A percentile compares a stretch with the other conserved stretches of the same genome.
Evolutionary conservation across 2,888 invertebrate genomes (phyloP).

Genomic region (Lucinisca nassula): DNA sequence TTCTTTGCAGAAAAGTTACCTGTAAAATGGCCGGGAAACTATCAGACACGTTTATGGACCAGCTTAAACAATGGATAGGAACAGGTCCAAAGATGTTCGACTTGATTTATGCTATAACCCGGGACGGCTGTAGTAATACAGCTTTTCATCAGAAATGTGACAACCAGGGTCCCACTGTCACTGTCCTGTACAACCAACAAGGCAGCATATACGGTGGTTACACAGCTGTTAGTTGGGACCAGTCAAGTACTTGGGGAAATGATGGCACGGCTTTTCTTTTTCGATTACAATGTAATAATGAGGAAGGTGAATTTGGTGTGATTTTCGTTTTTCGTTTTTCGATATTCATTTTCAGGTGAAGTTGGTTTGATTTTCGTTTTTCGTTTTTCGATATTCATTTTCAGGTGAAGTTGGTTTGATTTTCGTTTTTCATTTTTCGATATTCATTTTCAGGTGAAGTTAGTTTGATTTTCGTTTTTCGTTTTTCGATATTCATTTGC

Average conservation of each 20-base stretch:
- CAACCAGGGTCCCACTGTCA: constrained; percentile 69
- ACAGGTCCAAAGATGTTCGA: constrained; percentile 27
- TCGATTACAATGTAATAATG: constrained; percentile 42
- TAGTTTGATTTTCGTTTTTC: no score
- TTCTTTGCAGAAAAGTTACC: background rate
- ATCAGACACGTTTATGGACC: constrained; percentile 1
- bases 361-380: no score
- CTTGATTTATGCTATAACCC: constrained; percentile 45
- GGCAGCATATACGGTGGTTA: constrained; percentile 70
- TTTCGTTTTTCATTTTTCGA: no score
- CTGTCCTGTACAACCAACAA: constrained; percentile 64
- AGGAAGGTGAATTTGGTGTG: no score
- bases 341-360: no score
- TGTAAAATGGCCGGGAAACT: background rate
- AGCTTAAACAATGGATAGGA: constrained; percentile 54
- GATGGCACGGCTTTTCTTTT: constrained; percentile 55
- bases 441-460: no score
- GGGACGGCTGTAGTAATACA: constrained; percentile 55
- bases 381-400: no score
- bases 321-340: no score
- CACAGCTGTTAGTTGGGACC: constrained; percentile 51
- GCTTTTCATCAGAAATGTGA: constrained; percentile 69
- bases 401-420: no score
- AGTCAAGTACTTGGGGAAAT: background rate
- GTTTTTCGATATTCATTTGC: no score